Conservation (phyloP, 2,797 vertebrate genomes). For the Phrynocephalus guinanensis region DNA sequence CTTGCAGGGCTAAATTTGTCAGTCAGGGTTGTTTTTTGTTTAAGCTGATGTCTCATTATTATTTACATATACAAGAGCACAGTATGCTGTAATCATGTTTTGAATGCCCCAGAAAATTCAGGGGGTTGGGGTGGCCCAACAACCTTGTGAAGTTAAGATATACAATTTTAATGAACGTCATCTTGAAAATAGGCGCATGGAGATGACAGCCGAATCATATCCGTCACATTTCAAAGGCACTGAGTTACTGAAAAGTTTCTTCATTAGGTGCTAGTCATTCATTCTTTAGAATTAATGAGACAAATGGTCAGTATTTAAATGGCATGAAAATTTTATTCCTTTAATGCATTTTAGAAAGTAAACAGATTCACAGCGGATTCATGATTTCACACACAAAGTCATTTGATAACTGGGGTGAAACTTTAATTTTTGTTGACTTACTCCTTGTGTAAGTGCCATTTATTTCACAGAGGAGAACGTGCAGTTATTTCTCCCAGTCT, state of each 20-base stretch:
- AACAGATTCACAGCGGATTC: not conserved
- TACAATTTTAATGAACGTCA: not conserved
- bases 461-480: not conserved
- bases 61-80: not conserved
- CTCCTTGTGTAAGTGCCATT: not conserved
- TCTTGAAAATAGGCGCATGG: not conserved
- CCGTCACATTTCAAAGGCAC: not conserved
- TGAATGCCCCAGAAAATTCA: not conserved
- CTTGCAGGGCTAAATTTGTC: not conserved
- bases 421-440: not conserved
- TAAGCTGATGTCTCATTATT: not conserved
- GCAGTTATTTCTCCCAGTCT: too few species aligned
- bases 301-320: not conserved
- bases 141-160: not conserved
- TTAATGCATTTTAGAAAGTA: not conserved
- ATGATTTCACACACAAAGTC: not conserved
- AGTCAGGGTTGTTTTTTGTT: not conserved
- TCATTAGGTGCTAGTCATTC: not conserved
- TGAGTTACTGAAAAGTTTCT: not conserved
- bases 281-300: not conserved
- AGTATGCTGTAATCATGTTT: not conserved
- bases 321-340: not conserved
- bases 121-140: not conserved
- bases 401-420: not conserved
- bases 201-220: not conserved